Evolutionary conservation across 2,797 vertebrate genomes (phyloP), one percentile per base, ranked within the genome.

Genomic region (Cichlasoma orientale): DNA sequence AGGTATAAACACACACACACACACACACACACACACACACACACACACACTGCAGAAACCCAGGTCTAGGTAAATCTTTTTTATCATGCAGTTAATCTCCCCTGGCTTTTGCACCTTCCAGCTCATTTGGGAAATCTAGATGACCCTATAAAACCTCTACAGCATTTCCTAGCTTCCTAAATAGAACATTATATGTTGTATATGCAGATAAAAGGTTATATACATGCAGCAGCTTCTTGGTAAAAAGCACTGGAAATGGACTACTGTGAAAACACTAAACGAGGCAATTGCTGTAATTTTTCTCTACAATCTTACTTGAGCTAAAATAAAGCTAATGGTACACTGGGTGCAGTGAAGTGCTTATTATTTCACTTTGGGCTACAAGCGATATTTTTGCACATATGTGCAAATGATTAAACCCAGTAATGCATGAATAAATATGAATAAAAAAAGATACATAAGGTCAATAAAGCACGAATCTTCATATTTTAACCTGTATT

Each of bases 61-160:
- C 10, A 70, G 70, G 53, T 78, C 82, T 59, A 86, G 33, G 50
- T 88, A 80, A 87, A 81, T 85, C 33, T 74, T 9, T 75, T 86
- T 82, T 84, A 83, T 76, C 72, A 50, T 79, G 76, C 74, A 52
- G 16, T 87, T 81, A 77, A 78, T 84, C 59, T 74, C 25, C 52
- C 77, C 29, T 69, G 38, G n/a, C 83, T 58, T 71, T 56, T 52
- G 29, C 68, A 81, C 61, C 44, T 77, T 82, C 66, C 13, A 63
- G 19, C 33, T 57, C 79, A 56, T 74, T 77, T 72, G 83, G 77
- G 79, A 90, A 88, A 85, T 85, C 66, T 72, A 75, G 16, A 83
- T 82, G 55, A 86, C 57, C 68, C 53, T 57, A 59, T 73, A 50
- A 87, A 84, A 80, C 84, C 74, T 25, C 66, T 25, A 61, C 29